phyloP scores from a whole-genome alignment of 53 echinoderm and acorn worm species.

The Crossaster papposus region DNA sequence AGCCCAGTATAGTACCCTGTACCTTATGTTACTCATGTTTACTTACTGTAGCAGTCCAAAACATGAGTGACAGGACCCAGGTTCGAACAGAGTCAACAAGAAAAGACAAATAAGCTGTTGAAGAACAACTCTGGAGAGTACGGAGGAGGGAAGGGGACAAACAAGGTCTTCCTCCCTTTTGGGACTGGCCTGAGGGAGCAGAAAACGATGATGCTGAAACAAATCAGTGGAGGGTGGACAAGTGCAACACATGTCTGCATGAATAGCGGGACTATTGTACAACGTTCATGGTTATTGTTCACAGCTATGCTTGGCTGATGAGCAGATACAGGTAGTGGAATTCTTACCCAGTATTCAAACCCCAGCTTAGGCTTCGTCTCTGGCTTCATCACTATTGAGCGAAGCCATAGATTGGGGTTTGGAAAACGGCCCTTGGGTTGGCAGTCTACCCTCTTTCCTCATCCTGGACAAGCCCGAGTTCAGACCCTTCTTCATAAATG shows the following conservation, averaged over 20 bases:
- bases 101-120: background rate
- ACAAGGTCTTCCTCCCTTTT: background rate
- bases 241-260: too few relatives aligned
- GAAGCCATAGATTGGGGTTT: too few relatives aligned
- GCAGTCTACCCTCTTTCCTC: background rate
- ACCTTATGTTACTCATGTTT: background rate
- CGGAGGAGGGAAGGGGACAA: background rate
- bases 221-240: background rate
- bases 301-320: too few relatives aligned
- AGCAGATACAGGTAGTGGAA: too few relatives aligned
- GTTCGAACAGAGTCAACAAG: background rate
- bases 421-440: conserved; percentile 1
- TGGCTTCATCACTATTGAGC: too few relatives aligned
- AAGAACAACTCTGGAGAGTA: background rate
- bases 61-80: conserved; percentile 32
- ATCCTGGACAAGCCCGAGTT: background rate
- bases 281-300: too few relatives aligned
- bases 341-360: too few relatives aligned
- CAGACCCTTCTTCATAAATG: background rate
- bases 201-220: too few relatives aligned
- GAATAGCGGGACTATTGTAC: too few relatives aligned
- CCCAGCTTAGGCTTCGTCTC: too few relatives aligned
- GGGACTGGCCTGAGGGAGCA: background rate
- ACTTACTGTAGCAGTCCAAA: conserved; percentile 2
- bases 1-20: background rate